A percentile compares a stretch with the other conserved stretches of the same genome.
Conservation (phyloP, 2,797 vertebrate genomes). For the Buphagus erythrorhynchus region DNA sequence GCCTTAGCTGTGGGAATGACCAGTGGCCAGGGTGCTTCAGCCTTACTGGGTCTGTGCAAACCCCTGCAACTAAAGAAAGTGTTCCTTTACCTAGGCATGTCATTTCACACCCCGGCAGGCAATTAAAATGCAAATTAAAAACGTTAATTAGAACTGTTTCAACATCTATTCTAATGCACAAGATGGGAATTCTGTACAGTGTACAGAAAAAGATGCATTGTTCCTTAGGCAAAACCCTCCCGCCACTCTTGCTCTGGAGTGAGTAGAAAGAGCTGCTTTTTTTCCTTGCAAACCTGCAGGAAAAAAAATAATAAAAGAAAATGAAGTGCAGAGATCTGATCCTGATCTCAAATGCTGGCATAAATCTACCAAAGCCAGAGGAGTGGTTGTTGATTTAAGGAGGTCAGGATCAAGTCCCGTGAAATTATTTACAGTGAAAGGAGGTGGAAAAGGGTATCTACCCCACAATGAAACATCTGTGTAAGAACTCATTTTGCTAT, state of each 20-base stretch:
- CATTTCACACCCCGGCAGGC: conserved; percentile 58
- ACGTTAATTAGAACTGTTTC: conserved; percentile 72
- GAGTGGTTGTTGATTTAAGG: not conserved
- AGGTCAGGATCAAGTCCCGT: not conserved
- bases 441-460: not conserved
- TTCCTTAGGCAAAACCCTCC: conserved; percentile 46
- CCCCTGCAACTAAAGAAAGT: not conserved
- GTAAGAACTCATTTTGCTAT: not conserved
- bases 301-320: not conserved
- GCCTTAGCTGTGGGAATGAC: not conserved
- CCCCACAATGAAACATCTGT: not conserved
- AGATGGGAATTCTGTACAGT: conserved; percentile 43
- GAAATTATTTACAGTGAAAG: not conserved
- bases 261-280: not conserved
- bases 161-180: conserved; percentile 52
- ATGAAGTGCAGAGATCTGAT: not conserved
- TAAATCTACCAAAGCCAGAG: not conserved
- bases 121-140: conserved; percentile 79
- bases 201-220: not conserved
- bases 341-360: not conserved
- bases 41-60: not conserved
- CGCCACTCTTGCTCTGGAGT: not conserved
- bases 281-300: not conserved
- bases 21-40: not conserved
- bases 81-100: conserved; percentile 25